Conservation (phyloP, 2,888 invertebrate species). For the Atethmia centrago region DNA sequence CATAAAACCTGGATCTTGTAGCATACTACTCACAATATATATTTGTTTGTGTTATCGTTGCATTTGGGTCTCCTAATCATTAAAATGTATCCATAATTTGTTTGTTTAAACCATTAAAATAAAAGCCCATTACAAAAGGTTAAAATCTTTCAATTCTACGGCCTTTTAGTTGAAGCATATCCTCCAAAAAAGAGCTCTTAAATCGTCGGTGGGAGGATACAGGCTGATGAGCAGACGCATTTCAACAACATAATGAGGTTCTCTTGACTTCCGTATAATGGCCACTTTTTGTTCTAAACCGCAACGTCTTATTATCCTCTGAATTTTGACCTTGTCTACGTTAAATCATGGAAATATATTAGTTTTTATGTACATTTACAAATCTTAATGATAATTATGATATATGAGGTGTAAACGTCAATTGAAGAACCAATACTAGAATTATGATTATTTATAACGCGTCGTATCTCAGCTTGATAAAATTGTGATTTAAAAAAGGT, state of each 20-base stretch:
- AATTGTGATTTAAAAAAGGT: too few species aligned
- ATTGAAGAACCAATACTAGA: slow-evolving; percentile 18
- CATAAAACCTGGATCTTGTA: neutral
- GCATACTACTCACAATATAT: neutral
- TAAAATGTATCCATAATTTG: neutral
- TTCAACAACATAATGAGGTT: slow-evolving; percentile 73
- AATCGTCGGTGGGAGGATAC: slow-evolving; percentile 50
- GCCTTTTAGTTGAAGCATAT: slow-evolving; percentile 17
- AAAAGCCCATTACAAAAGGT: neutral
- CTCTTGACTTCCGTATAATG: slow-evolving; percentile 71
- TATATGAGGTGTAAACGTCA: slow-evolving; percentile 30
- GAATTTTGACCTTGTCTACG: slow-evolving; percentile 50
- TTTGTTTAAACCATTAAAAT: slow-evolving; percentile 21
- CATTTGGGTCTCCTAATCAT: neutral
- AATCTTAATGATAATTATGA: slow-evolving; percentile 32
- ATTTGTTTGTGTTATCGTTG: too few species aligned
- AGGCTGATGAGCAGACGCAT: slow-evolving; percentile 36
- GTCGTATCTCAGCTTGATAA: neutral
- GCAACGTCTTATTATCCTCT: slow-evolving; percentile 50
- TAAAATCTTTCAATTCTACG: slow-evolving; percentile 8
- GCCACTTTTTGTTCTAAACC: slow-evolving; percentile 54
- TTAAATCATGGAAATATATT: slow-evolving; percentile 26
- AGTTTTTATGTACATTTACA: slow-evolving; percentile 35
- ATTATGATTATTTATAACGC: neutral
- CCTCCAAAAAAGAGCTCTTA: slow-evolving; percentile 26